Evolutionary conservation across 2,113 vertebrate species (phyloP), one percentile per base, ranked within the genome.

Genomic region (Toxotes jaculatrix): DNA sequence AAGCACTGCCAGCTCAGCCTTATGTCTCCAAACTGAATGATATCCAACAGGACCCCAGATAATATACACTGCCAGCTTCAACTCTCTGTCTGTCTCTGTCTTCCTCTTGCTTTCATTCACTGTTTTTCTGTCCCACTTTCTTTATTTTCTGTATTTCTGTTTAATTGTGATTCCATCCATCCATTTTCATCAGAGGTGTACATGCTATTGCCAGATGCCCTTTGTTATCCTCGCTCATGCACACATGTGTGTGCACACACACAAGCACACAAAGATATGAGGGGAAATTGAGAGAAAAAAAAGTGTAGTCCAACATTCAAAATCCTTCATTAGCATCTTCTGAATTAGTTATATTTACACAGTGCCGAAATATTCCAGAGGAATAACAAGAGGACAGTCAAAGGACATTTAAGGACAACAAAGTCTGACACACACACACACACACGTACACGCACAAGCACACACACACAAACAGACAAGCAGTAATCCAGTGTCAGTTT

Each of bases 1-100:
- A 32, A 82, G 42, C 83, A n/a, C 65, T 36, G 76, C 89, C 83
- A 91, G 34, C 71, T 47, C 77, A 75, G 81, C 59, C 79, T 77
- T 87, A 87, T 80, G 89, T 74, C 81, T 88, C 74, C 84, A 74
- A 87, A 84, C 75, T 88, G 89, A 92, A 80, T 76, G 74, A 76
- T 72, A 70, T 89, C 88, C 85, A 89, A 82, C 77, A 82, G 88
- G 77, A 87, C 87, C 69, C 87, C 73, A 36, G 88, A 80, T 70
- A 83, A 79, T 87, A 87, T 1, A 9, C 66, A 38, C 57, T 83
- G 88, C 87, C 86, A 89, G 73, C 56, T 77, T 83, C 81, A 57
- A 11, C 63, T 62, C 62, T 13, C 78, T 53, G 74, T 79, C 74
- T 77, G 62, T 82, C 65, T 78, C 57, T 66, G 73, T 66, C 45